Evolutionary conservation across 2,888 invertebrate genomes (phyloP).

Genomic region (Chrysolina americana): DNA sequence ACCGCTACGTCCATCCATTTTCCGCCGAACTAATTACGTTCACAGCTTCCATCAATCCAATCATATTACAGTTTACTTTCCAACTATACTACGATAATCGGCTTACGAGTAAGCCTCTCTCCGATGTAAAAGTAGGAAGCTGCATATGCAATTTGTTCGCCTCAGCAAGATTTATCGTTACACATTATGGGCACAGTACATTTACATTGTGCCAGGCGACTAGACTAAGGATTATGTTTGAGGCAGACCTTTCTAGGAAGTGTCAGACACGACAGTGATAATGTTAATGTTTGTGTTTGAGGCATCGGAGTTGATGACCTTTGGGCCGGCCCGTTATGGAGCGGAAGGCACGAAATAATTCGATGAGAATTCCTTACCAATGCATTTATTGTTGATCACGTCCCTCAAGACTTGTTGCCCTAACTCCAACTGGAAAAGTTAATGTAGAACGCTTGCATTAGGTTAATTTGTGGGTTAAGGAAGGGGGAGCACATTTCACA

Average conservation of each 20-base stretch:
- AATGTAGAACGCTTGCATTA: too few relatives aligned
- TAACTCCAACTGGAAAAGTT: too few relatives aligned
- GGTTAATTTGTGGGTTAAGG: too few relatives aligned
- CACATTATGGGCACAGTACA: slow-evolving; percentile 1
- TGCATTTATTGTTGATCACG: not conserved
- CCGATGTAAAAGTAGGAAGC: slow-evolving; percentile 36
- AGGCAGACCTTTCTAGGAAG: slow-evolving; percentile 15
- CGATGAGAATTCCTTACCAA: not conserved
- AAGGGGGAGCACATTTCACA: too few relatives aligned
- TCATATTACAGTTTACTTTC: slow-evolving; percentile 31
- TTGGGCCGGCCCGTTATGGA: not conserved
- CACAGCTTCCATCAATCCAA: slow-evolving; percentile 3
- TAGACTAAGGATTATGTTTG: slow-evolving; percentile 14
- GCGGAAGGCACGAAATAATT: not conserved
- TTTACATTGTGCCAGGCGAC: slow-evolving; percentile 1
- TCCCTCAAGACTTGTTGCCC: not conserved
- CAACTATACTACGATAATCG: slow-evolving; percentile 14
- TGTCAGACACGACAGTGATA: slow-evolving; percentile 12
- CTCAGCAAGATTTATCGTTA: slow-evolving; percentile 33
- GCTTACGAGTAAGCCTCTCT: slow-evolving; percentile 3
- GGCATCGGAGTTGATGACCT: not conserved
- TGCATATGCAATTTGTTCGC: slow-evolving; percentile 35
- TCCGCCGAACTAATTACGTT: slow-evolving; percentile 7
- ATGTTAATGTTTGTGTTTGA: slow-evolving; percentile 7
- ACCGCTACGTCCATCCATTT: slow-evolving; percentile 20